Percentiles rank a stretch among this genome's conserved stretches.
These are phyloP conservation scores for Halcyon chelicuti DNA, from an alignment of 2,797 vertebrate genomes.

Conservation along the genomic window DNA sequence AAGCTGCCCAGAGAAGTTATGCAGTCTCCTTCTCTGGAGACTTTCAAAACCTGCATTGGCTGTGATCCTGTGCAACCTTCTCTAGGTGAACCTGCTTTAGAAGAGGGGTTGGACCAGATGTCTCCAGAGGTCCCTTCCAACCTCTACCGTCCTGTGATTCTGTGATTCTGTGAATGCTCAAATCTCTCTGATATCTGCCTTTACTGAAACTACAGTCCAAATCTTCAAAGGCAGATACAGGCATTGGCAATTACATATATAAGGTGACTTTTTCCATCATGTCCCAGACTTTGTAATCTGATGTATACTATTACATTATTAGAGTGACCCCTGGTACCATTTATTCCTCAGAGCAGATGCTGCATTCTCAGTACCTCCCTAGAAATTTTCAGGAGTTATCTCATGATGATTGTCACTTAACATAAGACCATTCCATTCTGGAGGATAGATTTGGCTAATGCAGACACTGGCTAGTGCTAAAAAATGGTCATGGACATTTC, in stretches of 20 bases:
- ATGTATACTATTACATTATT: neutral
- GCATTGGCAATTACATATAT: neutral
- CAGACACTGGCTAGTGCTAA: neutral
- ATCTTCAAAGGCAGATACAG: neutral
- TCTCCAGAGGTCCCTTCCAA: neutral
- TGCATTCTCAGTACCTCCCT: neutral
- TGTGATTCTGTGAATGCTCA: neutral
- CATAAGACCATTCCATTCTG: neutral
- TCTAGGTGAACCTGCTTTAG: neutral
- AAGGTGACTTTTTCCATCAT: neutral
- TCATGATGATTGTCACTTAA: neutral
- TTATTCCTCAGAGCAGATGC: neutral
- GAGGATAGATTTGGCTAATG: neutral
- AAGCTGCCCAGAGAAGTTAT: neutral
- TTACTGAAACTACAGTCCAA: neutral
- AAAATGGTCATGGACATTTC: neutral
- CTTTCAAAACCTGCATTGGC: neutral
- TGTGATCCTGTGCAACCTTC: neutral
- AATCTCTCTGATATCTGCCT: neutral
- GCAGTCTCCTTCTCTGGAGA: neutral
- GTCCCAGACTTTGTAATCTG: neutral
- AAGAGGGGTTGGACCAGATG: neutral
- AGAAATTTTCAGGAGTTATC: neutral
- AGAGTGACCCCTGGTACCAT: neutral
- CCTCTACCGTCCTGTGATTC: neutral